phyloP scores from a whole-genome alignment of 2,113 vertebrate genomes.

The Lagenorhynchus albirostris region DNA sequence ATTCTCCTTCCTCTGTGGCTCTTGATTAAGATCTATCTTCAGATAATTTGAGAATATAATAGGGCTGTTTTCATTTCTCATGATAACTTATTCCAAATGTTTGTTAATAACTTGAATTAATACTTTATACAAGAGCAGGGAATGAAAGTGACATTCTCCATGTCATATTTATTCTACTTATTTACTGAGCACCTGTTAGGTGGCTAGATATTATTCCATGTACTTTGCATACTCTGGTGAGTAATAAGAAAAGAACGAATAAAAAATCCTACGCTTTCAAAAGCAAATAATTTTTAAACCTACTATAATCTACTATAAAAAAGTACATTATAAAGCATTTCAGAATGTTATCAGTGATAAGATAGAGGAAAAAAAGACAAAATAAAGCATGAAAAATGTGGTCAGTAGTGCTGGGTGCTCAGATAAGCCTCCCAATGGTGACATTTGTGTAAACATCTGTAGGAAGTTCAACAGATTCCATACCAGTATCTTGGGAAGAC shows the following conservation, averaged over 20 bases:
- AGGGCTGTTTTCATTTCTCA: background rate
- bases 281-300: background rate
- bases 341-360: background rate
- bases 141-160: background rate
- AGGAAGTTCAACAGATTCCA: background rate
- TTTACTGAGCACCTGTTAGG: background rate
- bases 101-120: background rate
- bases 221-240: background rate
- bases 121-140: background rate
- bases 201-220: background rate
- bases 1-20: background rate
- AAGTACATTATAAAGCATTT: background rate
- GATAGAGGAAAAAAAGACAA: background rate
- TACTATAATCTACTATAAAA: background rate
- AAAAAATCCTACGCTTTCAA: background rate
- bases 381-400: background rate
- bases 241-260: background rate
- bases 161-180: background rate
- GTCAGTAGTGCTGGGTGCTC: background rate
- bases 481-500: background rate
- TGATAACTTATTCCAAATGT: background rate
- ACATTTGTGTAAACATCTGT: background rate
- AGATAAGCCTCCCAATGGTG: background rate
- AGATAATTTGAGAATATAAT: background rate
- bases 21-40: background rate